phyloP scores from a whole-genome alignment of 2,113 vertebrate genomes.

The Psilopogon haemacephalus region DNA sequence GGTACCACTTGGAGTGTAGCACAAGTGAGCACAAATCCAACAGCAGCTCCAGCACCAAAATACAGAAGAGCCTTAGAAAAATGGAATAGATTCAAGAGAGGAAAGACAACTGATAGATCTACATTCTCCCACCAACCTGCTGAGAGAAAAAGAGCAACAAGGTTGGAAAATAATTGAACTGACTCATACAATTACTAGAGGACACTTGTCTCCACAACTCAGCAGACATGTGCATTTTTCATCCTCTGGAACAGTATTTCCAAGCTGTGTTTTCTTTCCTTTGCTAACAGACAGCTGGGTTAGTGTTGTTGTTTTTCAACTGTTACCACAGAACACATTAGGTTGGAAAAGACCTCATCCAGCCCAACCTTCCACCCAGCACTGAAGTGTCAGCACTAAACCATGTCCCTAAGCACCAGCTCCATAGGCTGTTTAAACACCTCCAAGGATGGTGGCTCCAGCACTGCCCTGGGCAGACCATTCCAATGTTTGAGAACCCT shows the following conservation, averaged over 20 bases:
- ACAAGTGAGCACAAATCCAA: neutral
- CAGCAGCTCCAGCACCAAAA: neutral
- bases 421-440: too few relatives aligned
- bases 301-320: neutral
- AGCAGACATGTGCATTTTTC: constrained; percentile 36
- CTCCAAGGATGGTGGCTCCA: too few relatives aligned
- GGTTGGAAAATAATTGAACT: constrained; percentile 31
- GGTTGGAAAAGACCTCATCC: too few relatives aligned
- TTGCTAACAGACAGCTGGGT: neutral
- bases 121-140: neutral
- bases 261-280: neutral
- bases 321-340: neutral
- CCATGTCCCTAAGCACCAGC: too few relatives aligned
- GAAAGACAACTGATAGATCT: neutral
- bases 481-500: too few relatives aligned
- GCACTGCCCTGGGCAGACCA: too few relatives aligned
- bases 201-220: constrained; percentile 25
- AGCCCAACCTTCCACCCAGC: too few relatives aligned
- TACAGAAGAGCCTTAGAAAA: neutral
- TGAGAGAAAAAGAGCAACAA: neutral
- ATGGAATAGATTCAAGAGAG: neutral
- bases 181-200: constrained; percentile 23
- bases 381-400: too few relatives aligned
- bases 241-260: neutral
- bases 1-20: neutral